Evolutionary conservation across 2,888 invertebrate species (phyloP).

Genomic region (Cistogaster globosa): DNA sequence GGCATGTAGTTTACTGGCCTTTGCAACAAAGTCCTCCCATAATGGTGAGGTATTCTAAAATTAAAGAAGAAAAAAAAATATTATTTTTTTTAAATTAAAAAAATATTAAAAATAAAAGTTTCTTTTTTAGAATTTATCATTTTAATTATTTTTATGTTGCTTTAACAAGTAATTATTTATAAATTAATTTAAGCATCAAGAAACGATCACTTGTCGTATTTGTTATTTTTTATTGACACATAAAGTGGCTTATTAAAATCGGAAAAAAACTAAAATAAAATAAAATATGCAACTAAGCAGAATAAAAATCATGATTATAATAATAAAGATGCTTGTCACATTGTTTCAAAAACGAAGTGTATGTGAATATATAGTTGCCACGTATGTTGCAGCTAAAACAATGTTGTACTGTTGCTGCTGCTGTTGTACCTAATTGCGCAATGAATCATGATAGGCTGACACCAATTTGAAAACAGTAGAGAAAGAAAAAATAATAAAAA

Average conservation of each 20-base stretch:
- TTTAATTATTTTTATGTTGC: neutral
- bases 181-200: slow-evolving; percentile 24
- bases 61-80: slow-evolving; percentile 55
- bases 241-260: slow-evolving; percentile 54
- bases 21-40: slow-evolving; percentile 97
- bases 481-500: slow-evolving; percentile 2
- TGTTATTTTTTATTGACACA: slow-evolving; percentile 48
- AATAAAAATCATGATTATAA: slow-evolving; percentile 33
- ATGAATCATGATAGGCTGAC: slow-evolving; percentile 69
- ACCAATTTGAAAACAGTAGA: slow-evolving; percentile 57
- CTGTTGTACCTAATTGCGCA: slow-evolving; percentile 63
- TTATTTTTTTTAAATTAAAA: neutral
- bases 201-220: slow-evolving; percentile 36
- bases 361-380: slow-evolving; percentile 54
- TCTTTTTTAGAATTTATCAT: neutral
- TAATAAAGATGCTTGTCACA: slow-evolving; percentile 64
- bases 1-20: slow-evolving; percentile 96
- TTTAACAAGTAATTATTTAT: neutral
- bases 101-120: neutral
- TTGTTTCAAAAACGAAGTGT: slow-evolving; percentile 46
- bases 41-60: slow-evolving; percentile 94
- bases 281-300: slow-evolving; percentile 23
- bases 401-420: slow-evolving; percentile 2
- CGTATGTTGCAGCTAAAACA: slow-evolving; percentile 5
- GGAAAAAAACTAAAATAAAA: neutral